These are phyloP conservation scores for Catocala sponsa DNA, from an alignment of 2,888 invertebrate species.

Conservation along the genomic window DNA sequence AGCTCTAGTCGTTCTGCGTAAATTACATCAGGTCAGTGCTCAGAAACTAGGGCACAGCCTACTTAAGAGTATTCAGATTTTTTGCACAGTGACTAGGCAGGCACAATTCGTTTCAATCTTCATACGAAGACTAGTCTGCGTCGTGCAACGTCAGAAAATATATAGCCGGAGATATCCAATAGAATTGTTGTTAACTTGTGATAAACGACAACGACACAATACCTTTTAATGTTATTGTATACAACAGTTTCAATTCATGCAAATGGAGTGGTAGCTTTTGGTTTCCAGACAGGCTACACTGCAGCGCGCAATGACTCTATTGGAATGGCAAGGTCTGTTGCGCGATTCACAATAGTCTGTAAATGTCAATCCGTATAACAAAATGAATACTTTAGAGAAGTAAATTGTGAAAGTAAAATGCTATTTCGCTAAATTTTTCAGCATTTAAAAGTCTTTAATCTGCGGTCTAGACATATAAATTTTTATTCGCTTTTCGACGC, in stretches of 20 bases:
- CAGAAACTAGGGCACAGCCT: constrained; percentile 63
- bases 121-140: neutral
- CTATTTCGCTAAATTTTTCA: constrained; percentile 12
- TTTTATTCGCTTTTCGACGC: constrained; percentile 4
- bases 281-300: constrained; percentile 20
- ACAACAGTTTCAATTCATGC: constrained; percentile 18
- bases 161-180: constrained; percentile 3
- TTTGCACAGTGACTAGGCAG: constrained; percentile 27
- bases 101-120: neutral
- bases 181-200: neutral
- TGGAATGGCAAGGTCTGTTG: constrained; percentile 58
- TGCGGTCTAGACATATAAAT: neutral
- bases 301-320: constrained; percentile 24
- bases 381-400: constrained; percentile 22
- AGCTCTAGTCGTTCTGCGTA: constrained; percentile 55
- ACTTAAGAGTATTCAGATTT: constrained; percentile 46
- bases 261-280: constrained; percentile 27
- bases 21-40: constrained; percentile 67
- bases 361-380: constrained; percentile 47
- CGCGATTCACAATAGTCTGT: constrained; percentile 46
- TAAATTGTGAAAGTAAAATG: constrained; percentile 28
- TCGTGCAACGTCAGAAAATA: constrained; percentile 1
- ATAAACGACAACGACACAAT: constrained; percentile 14
- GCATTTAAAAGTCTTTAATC: constrained; percentile 1
- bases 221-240: constrained; percentile 6